Percentiles rank a stretch among this genome's conserved stretches.
These are phyloP conservation scores for Heliconius charithonia DNA, from an alignment of 2,888 invertebrate species.

Conservation along the genomic window DNA sequence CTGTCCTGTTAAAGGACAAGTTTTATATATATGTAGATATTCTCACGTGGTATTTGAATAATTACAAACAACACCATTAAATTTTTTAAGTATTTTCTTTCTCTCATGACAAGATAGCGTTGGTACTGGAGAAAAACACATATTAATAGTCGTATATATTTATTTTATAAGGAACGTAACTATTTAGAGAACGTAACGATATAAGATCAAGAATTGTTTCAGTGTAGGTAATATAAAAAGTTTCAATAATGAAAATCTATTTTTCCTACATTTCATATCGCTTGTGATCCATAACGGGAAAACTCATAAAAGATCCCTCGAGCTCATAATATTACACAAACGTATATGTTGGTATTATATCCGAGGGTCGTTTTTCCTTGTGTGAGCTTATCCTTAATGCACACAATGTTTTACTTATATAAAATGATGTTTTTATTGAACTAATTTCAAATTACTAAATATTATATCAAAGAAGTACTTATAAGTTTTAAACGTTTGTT, in stretches of 20 bases:
- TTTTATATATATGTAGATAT: too few species aligned
- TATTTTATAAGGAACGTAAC: background rate
- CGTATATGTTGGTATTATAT: background rate
- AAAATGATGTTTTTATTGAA: background rate
- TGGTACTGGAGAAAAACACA: background rate
- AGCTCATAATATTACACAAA: constrained; percentile 11
- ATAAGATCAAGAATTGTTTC: background rate
- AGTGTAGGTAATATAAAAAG: background rate
- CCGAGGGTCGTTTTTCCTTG: constrained; percentile 10
- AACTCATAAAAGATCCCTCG: constrained; percentile 23
- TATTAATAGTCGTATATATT: background rate
- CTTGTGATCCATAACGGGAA: constrained; percentile 24
- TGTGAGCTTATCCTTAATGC: constrained; percentile 7
- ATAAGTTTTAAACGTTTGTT: background rate
- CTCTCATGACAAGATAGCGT: background rate
- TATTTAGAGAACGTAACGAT: too few species aligned
- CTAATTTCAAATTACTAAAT: background rate
- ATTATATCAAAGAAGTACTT: too few species aligned
- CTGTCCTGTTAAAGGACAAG: too few species aligned
- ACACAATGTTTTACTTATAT: constrained; percentile 5
- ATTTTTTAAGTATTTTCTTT: too few species aligned
- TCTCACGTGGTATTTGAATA: too few species aligned
- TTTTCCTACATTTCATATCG: constrained; percentile 23
- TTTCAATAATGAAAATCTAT: constrained; percentile 3
- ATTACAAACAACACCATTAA: too few species aligned